phyloP scores from a whole-genome alignment of 2,888 invertebrate genomes.

The Sinelater perroti region DNA sequence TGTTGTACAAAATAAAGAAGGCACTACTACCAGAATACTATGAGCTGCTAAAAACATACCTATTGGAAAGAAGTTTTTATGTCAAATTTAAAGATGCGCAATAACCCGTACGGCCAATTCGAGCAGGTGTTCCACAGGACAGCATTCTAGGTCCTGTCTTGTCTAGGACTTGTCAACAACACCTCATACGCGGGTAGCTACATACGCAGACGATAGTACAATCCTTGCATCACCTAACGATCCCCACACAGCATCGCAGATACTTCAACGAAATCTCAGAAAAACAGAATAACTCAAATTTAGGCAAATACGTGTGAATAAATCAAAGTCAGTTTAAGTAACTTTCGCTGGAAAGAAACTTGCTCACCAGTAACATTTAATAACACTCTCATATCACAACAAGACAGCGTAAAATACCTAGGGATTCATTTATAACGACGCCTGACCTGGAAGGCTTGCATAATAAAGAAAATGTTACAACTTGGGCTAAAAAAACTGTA shows the following conservation, averaged over 20 bases:
- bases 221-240: slow-evolving; percentile 5
- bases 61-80: too few species aligned
- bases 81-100: too few species aligned
- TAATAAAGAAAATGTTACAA: not conserved
- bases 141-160: too few species aligned
- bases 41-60: too few species aligned
- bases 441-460: too few species aligned
- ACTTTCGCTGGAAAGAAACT: not conserved
- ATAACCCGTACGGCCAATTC: too few species aligned
- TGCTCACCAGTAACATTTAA: not conserved
- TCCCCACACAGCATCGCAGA: not conserved
- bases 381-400: not conserved
- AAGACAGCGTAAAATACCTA: not conserved
- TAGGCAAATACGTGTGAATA: not conserved
- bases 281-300: not conserved
- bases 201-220: slow-evolving; percentile 14
- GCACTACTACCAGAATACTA: too few species aligned
- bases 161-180: slow-evolving; percentile 1
- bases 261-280: not conserved
- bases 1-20: too few species aligned
- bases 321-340: not conserved
- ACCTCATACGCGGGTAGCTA: not conserved
- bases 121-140: too few species aligned
- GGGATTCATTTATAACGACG: not conserved
- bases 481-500: not conserved